Evolutionary conservation across 2,888 invertebrate genomes (phyloP).

Genomic region (Lottia gigantea): DNA sequence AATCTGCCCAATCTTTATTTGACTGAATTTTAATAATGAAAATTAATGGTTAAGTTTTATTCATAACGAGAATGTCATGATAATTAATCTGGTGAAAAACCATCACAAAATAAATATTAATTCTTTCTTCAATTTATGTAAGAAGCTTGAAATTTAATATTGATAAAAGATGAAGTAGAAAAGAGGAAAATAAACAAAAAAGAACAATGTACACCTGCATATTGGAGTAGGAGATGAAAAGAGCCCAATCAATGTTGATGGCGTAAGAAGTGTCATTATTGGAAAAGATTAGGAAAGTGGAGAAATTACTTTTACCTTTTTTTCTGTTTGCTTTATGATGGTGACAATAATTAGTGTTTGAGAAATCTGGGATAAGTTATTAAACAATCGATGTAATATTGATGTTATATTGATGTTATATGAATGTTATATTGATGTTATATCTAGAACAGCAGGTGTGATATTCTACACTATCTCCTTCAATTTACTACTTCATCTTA

Average conservation of each 20-base stretch:
- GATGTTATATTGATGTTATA: neutral
- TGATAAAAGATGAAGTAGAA: neutral
- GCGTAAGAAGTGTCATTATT: neutral
- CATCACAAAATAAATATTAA: neutral
- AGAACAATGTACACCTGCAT: neutral
- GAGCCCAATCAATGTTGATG: neutral
- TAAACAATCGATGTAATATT: neutral
- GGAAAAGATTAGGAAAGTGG: neutral
- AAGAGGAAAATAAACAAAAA: neutral
- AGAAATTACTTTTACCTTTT: neutral
- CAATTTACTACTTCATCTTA: too few relatives aligned
- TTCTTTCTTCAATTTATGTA: neutral
- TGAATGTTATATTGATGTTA: too few relatives aligned
- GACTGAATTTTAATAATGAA: too few relatives aligned
- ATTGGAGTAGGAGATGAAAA: neutral
- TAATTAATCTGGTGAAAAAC: too few relatives aligned
- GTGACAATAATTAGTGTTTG: neutral
- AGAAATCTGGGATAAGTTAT: neutral
- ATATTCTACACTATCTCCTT: too few relatives aligned
- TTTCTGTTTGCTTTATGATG: constrained; percentile 1
- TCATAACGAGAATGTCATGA: too few relatives aligned
- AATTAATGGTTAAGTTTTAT: too few relatives aligned
- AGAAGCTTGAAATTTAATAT: constrained; percentile 1
- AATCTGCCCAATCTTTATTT: too few relatives aligned
- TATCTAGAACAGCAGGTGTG: too few relatives aligned